A percentile compares a stretch with the other conserved stretches of the same genome.
Evolutionary conservation across 2,113 vertebrate species (phyloP).

Genomic region (Chloroceryle aenea): DNA sequence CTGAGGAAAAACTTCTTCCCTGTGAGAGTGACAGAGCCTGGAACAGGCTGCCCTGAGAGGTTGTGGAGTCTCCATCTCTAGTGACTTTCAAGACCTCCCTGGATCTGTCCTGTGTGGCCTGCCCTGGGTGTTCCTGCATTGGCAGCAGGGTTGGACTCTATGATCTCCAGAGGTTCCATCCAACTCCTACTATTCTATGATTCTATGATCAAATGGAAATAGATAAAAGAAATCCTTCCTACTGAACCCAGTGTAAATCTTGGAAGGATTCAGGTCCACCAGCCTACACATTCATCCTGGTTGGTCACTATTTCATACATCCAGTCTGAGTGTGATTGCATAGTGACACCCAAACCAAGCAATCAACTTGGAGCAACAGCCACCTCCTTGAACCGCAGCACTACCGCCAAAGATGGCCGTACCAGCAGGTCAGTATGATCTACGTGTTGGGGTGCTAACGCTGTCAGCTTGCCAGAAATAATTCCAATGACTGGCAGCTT

Average conservation of each 20-base stretch:
- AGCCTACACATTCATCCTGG: neutral
- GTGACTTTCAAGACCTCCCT: too few relatives aligned
- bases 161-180: too few relatives aligned
- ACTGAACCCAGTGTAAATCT: neutral
- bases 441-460: neutral
- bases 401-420: neutral
- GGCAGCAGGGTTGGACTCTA: too few relatives aligned
- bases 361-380: neutral
- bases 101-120: too few relatives aligned
- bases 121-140: too few relatives aligned
- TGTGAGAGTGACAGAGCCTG: too few relatives aligned
- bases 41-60: too few relatives aligned
- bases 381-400: neutral
- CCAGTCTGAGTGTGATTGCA: neutral
- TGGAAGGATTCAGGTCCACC: neutral
- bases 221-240: neutral
- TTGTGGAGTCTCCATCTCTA: too few relatives aligned
- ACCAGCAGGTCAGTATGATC: neutral
- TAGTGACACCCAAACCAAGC: neutral
- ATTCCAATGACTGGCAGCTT: neutral
- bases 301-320: neutral
- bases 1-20: too few relatives aligned
- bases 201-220: neutral
- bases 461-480: neutral
- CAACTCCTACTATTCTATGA: too few relatives aligned